Conservation (phyloP, 2,888 invertebrate genomes). For the Hymenopus coronatus region DNA sequence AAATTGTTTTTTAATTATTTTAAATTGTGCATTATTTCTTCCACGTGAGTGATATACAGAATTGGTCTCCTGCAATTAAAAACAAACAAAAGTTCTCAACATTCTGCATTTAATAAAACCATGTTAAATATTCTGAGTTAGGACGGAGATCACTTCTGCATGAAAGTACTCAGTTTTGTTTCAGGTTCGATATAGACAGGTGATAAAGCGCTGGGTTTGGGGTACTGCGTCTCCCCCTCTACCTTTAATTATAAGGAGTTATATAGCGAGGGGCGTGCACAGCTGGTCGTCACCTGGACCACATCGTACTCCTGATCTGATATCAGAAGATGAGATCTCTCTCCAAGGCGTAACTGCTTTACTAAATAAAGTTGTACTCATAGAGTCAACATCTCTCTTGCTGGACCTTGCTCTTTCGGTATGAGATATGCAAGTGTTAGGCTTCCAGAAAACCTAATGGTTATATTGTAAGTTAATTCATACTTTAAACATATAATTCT, state of each 20-base stretch:
- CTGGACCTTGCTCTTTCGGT: background rate
- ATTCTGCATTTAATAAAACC: background rate
- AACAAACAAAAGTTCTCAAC: too few relatives aligned
- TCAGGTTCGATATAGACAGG: background rate
- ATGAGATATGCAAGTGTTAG: background rate
- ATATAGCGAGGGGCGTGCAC: background rate
- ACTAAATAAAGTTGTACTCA: background rate
- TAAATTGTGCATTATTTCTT: too few relatives aligned
- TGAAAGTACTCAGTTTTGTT: background rate
- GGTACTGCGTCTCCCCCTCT: background rate
- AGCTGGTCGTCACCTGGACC: background rate
- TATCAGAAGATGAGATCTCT: background rate
- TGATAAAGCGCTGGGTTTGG: background rate
- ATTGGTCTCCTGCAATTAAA: too few relatives aligned
- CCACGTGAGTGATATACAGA: too few relatives aligned
- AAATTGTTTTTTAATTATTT: too few relatives aligned
- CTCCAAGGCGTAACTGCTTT: background rate
- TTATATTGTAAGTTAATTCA: too few relatives aligned
- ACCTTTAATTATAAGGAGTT: background rate
- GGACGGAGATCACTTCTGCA: background rate
- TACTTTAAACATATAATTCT: too few relatives aligned
- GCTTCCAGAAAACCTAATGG: too few relatives aligned
- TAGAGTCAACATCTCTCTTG: background rate
- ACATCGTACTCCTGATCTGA: background rate
- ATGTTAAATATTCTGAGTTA: background rate